Conservation (phyloP, 2,113 vertebrate genomes). For the Corythoichthys intestinalis region DNA sequence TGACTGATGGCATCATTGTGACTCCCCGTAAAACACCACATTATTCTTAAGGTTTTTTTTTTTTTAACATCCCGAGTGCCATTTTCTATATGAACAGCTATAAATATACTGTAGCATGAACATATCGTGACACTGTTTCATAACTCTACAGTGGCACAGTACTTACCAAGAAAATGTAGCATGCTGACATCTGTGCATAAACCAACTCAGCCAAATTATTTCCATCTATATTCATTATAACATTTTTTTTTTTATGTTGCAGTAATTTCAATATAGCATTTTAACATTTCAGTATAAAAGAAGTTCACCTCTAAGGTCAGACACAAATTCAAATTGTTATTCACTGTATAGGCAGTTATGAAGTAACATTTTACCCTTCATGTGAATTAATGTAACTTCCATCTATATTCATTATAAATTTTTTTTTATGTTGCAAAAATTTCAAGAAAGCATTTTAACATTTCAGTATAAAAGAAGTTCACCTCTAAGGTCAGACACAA, state of each 20-base stretch:
- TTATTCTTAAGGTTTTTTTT: constrained; percentile 13
- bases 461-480: background rate
- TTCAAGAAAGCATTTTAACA: background rate
- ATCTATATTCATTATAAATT: too few species aligned
- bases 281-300: background rate
- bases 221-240: background rate
- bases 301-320: background rate
- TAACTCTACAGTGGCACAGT: constrained; percentile 15
- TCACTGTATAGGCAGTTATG: background rate
- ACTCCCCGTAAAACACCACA: background rate
- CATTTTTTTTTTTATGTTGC: background rate
- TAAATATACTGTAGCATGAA: constrained; percentile 16
- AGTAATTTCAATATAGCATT: background rate
- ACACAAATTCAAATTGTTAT: background rate
- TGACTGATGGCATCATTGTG: background rate
- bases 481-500: background rate
- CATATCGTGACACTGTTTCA: constrained; percentile 20
- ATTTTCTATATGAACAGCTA: constrained; percentile 19
- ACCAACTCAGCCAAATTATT: constrained; percentile 26
- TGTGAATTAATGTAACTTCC: too few species aligned
- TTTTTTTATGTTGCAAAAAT: background rate
- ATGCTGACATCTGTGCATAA: constrained; percentile 19
- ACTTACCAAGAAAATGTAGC: constrained; percentile 24
- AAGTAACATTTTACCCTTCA: too few species aligned
- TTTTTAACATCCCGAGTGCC: background rate